These are phyloP conservation scores for Crambe crambe DNA, from an alignment of 37 sponge, comb jelly and placozoan species.

Conservation along the genomic window DNA sequence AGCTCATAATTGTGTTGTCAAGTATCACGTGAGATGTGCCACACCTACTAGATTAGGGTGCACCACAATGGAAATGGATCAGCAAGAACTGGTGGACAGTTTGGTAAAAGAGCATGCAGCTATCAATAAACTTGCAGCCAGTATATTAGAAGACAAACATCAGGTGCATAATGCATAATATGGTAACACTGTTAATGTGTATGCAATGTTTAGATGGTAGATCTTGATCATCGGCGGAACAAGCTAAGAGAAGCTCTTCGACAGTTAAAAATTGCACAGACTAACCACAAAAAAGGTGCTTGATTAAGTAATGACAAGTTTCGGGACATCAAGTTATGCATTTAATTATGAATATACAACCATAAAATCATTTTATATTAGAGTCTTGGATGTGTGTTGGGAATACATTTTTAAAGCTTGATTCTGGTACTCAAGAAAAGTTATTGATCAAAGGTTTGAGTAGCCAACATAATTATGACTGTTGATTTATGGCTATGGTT, in stretches of 20 bases:
- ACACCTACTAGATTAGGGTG: no score
- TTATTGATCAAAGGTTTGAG: slow-evolving; percentile 67
- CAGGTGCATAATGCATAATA: slow-evolving; percentile 40
- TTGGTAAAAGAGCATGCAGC: slow-evolving; percentile 45
- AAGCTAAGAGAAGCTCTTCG: slow-evolving; percentile 75
- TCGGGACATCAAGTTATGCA: no score
- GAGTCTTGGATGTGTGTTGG: slow-evolving; percentile 83
- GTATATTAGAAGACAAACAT: slow-evolving; percentile 69
- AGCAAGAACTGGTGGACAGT: not conserved
- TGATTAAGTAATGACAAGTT: no score
- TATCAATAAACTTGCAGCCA: slow-evolving; percentile 57
- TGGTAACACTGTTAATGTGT: not conserved
- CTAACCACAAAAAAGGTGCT: no score
- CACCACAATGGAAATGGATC: not conserved
- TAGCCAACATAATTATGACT: not conserved
- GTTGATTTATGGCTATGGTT: not conserved
- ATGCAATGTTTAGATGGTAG: slow-evolving; percentile 48
- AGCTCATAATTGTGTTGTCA: not conserved
- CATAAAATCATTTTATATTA: no score
- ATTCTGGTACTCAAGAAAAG: slow-evolving; percentile 36
- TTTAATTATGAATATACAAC: no score
- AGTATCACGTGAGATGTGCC: not conserved
- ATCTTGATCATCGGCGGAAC: slow-evolving; percentile 76
- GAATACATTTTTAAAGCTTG: slow-evolving; percentile 77
- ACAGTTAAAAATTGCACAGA: slow-evolving; percentile 44